Evolutionary conservation across 2,797 vertebrate genomes (phyloP).

Genomic region (Chiloscyllium punctatum): DNA sequence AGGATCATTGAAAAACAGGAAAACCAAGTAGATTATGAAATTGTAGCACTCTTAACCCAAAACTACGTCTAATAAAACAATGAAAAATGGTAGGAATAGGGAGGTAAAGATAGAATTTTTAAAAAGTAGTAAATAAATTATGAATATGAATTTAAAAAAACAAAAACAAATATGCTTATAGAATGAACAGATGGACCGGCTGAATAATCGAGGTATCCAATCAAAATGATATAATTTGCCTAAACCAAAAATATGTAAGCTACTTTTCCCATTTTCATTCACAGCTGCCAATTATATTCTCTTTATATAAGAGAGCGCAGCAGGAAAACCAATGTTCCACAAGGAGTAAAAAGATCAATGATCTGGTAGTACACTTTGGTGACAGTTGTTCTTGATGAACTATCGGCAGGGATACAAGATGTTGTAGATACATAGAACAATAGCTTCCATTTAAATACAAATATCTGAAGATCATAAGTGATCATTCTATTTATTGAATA

Average conservation of each 20-base stretch:
- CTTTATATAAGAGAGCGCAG: background rate
- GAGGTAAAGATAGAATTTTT: background rate
- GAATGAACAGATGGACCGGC: background rate
- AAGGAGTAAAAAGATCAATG: background rate
- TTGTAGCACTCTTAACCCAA: background rate
- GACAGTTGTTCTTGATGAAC: background rate
- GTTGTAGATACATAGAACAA: background rate
- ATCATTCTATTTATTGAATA: background rate
- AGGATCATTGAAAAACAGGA: background rate
- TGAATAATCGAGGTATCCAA: background rate
- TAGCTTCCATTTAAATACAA: background rate
- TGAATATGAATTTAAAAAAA: background rate
- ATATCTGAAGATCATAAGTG: background rate
- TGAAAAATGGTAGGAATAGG: background rate
- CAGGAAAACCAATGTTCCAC: background rate
- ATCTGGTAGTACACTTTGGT: background rate
- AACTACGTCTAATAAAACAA: background rate
- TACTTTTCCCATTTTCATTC: background rate
- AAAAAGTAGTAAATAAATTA: background rate
- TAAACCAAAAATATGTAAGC: background rate
- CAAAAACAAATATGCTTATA: background rate
- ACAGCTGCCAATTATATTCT: background rate
- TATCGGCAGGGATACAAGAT: background rate
- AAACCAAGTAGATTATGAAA: background rate
- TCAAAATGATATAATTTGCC: background rate